Evolutionary conservation across 2,113 vertebrate genomes (phyloP).

Genomic region (Capreolus pygargus): DNA sequence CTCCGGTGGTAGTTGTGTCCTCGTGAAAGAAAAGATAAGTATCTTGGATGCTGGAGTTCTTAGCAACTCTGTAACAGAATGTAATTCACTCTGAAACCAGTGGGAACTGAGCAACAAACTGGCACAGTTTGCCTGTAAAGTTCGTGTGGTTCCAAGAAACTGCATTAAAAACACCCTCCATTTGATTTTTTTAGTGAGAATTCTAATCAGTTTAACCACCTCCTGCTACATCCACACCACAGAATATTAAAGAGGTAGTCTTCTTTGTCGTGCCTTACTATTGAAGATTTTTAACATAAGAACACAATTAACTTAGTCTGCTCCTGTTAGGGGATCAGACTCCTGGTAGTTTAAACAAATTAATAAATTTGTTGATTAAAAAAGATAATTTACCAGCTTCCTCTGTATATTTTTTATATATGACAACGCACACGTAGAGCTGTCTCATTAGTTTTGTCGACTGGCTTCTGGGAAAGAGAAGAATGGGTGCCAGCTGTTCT

Average conservation of each 20-base stretch:
- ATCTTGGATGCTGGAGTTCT: not conserved
- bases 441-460: conserved; percentile 10
- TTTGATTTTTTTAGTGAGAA: conserved; percentile 30
- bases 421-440: not conserved
- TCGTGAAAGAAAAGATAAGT: not conserved
- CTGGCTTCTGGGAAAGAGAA: not conserved
- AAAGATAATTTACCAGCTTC: conserved; percentile 52
- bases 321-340: conserved; percentile 15
- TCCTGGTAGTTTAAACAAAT: conserved; percentile 65
- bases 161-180: not conserved
- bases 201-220: conserved; percentile 16
- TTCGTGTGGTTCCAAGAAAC: not conserved
- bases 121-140: not conserved
- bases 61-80: not conserved
- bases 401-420: conserved; percentile 62
- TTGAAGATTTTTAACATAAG: conserved; percentile 24
- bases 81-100: not conserved
- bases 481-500: not conserved
- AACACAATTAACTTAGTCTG: conserved; percentile 54
- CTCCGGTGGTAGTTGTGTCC: not conserved
- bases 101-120: not conserved
- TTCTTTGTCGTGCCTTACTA: not conserved
- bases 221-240: not conserved
- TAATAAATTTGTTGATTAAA: conserved; percentile 57
- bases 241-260: conserved; percentile 36